Conservation (phyloP, 2,888 invertebrate species). For the Phaedon cochleariae region DNA sequence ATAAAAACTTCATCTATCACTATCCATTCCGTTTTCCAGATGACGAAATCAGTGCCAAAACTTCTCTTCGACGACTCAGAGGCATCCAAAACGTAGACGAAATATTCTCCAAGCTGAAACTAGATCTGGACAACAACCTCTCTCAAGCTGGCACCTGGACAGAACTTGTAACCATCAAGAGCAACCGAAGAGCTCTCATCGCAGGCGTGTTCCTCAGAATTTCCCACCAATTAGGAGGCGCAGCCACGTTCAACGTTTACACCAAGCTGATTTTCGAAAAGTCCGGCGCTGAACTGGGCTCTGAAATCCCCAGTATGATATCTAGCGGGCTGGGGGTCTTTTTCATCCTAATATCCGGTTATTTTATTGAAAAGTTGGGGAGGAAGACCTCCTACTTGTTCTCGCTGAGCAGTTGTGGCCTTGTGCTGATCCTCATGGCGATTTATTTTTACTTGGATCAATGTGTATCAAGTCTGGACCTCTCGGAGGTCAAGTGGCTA, state of each 20-base stretch:
- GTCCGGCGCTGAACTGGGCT: constrained; percentile 49
- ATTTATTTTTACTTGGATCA: constrained; percentile 33
- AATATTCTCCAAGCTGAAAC: constrained; percentile 5
- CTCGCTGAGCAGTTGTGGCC: constrained; percentile 23
- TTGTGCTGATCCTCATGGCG: constrained; percentile 25
- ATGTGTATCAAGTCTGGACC: constrained; percentile 16
- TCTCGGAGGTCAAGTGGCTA: constrained; percentile 41
- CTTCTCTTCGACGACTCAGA: constrained; percentile 45
- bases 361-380: constrained; percentile 30
- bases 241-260: neutral
- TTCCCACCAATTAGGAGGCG: constrained; percentile 52
- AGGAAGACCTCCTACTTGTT: constrained; percentile 31
- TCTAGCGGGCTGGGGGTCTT: constrained; percentile 24
- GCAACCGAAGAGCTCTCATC: constrained; percentile 49
- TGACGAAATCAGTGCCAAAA: constrained; percentile 42
- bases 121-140: constrained; percentile 1
- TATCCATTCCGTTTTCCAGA: constrained; percentile 2
- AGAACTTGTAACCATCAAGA: constrained; percentile 50
- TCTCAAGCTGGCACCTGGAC: constrained; percentile 52
- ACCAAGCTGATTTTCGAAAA: constrained; percentile 34
- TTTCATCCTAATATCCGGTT: constrained; percentile 18
- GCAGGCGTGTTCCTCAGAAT: constrained; percentile 49
- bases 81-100: constrained; percentile 31
- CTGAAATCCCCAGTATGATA: constrained; percentile 26
- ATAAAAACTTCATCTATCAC: no score